phyloP scores from a whole-genome alignment of 2,113 vertebrate genomes.

The Bubalus kerabau region DNA sequence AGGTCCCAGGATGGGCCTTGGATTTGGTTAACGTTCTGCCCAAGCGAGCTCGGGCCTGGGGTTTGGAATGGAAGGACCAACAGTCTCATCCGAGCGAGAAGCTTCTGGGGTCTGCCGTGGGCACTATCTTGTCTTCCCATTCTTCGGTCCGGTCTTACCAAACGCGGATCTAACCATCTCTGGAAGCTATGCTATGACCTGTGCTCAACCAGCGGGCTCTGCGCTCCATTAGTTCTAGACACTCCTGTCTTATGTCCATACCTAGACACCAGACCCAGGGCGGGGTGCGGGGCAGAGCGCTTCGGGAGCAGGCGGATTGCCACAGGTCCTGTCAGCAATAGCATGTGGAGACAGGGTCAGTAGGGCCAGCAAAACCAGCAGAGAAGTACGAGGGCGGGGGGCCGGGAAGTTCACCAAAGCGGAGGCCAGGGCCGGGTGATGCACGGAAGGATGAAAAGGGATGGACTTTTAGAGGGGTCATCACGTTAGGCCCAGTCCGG shows the following conservation, averaged over 20 bases:
- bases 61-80: neutral
- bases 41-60: neutral
- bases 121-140: neutral
- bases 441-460: neutral
- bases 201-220: neutral
- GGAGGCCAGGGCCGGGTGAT: neutral
- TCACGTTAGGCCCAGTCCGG: neutral
- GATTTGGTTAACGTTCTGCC: neutral
- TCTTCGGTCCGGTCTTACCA: neutral
- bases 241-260: neutral
- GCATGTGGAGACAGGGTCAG: neutral
- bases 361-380: neutral
- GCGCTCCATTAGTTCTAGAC: neutral
- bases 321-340: accelerated
- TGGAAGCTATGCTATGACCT: neutral
- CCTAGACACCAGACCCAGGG: neutral
- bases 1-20: neutral
- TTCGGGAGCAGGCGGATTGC: neutral
- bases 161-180: neutral
- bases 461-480: too few species aligned
- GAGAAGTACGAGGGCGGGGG: neutral
- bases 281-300: too few species aligned
- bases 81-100: neutral
- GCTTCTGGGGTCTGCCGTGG: neutral
- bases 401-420: neutral